Evolutionary conservation across 1,140 invertebrate genomes (phyloP).

Genomic region (Aplysia californica): DNA sequence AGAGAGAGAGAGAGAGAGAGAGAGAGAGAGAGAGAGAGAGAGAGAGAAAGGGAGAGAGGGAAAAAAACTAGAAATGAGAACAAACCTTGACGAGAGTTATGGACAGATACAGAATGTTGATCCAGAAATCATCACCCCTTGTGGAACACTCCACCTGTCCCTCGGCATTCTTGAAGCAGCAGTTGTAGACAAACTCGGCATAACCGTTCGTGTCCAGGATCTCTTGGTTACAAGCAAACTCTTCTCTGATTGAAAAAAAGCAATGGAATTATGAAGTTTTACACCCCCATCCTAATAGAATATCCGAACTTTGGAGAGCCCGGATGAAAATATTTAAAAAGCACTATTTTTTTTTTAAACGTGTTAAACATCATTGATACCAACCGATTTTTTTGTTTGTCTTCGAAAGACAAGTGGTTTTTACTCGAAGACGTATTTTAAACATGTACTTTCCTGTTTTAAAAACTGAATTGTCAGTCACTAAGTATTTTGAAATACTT

Average conservation of each 20-base stretch:
- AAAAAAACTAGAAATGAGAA: too few species aligned
- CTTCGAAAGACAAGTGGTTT: not conserved
- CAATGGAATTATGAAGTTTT: not conserved
- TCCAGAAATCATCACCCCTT: conserved; percentile 56
- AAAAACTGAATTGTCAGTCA: too few species aligned
- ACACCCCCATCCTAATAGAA: too few species aligned
- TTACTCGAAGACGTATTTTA: too few species aligned
- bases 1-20: conserved; percentile 9
- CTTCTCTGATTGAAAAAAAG: conserved; percentile 11
- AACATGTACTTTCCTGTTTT: too few species aligned
- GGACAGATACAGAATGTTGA: conserved; percentile 57
- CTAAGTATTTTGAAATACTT: too few species aligned
- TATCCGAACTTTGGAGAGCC: too few species aligned
- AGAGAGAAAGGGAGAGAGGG: too few species aligned
- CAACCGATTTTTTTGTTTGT: not conserved
- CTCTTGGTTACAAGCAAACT: conserved; percentile 60
- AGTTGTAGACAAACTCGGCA: conserved; percentile 55
- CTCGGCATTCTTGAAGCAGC: conserved; percentile 45
- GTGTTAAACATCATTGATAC: too few species aligned
- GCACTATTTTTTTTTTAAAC: not conserved
- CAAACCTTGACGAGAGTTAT: conserved; percentile 55
- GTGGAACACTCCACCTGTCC: conserved; percentile 44
- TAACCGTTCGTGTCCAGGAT: conserved; percentile 44
- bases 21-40: not conserved
- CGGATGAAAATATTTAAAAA: not conserved